Conservation (phyloP, 2,888 invertebrate genomes). For the Endotricha flammealis region DNA sequence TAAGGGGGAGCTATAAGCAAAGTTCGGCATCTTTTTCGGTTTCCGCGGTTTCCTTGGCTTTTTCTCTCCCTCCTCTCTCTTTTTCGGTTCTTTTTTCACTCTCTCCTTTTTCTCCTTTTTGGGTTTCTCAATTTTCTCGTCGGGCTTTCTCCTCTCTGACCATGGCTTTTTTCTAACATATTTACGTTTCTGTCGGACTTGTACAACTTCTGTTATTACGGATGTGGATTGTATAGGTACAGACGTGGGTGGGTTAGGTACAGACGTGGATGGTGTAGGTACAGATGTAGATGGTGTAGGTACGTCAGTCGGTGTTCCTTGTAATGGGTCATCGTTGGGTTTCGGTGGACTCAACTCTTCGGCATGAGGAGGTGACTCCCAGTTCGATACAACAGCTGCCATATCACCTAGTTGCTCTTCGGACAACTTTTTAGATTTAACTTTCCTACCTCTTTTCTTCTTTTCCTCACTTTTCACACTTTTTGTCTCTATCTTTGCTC, state of each 20-base stretch:
- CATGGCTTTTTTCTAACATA: too few relatives aligned
- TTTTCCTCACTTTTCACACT: slow-evolving; percentile 20
- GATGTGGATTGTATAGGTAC: background rate
- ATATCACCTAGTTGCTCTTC: slow-evolving; percentile 50
- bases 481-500: slow-evolving; percentile 19
- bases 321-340: slow-evolving; percentile 27
- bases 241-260: too few relatives aligned
- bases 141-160: slow-evolving; percentile 30
- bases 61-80: slow-evolving; percentile 35
- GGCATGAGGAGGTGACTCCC: slow-evolving; percentile 57
- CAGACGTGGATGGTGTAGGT: background rate
- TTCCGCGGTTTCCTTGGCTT: slow-evolving; percentile 54
- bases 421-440: slow-evolving; percentile 54
- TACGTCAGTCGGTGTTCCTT: slow-evolving; percentile 17
- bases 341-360: slow-evolving; percentile 23
- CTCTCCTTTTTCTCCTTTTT: slow-evolving; percentile 45
- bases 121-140: slow-evolving; percentile 33
- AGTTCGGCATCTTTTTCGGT: slow-evolving; percentile 45
- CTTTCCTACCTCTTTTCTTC: slow-evolving; percentile 31
- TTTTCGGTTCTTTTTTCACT: slow-evolving; percentile 26
- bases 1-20: slow-evolving; percentile 49
- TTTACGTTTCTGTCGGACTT: slow-evolving; percentile 43
- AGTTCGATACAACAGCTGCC: slow-evolving; percentile 52
- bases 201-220: slow-evolving; percentile 3
- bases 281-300: background rate